Base-by-base conservation (phyloP, 1,140 invertebrate genomes). In the Chironomus tepperi region DNA sequence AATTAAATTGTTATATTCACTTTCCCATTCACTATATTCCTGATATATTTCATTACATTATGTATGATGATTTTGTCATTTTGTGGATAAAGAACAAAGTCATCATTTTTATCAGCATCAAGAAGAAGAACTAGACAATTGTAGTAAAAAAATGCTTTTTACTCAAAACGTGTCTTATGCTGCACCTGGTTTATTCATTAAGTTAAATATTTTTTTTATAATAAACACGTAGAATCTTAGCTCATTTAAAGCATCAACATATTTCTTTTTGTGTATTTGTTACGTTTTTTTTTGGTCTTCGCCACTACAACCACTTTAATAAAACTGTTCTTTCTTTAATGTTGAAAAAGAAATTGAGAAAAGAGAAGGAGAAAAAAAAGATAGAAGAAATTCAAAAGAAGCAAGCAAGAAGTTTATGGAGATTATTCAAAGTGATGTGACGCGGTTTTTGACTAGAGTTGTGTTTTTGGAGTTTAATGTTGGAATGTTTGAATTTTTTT, bases 321-420 rank as follows among this genome's bases (percentile, higher is more conserved):
- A 57, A 57, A 57, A 57, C 47, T n/a, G 47, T 57, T 57, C 47
- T 57, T 57, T 57, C 47, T 57, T 57, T 57, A 57, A 57, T 57
- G 47, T n/a, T 57, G 47, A 12, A n/a, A 57, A 57, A 57, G 47
- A 57, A 57, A 57, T 34, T 57, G 47, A n/a, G 47, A n/a, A n/a
- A 57, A 57, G 12, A 57, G 47, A 57, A 57, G n/a, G 47, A 47
- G 43, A 57, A n/a, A 57, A 57, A 12, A n/a, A 15, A 34, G 12
- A 57, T 15, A 15, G 8, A 47, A 47, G 10, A 57, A 57, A 57
- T 57, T 57, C n/a, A 57, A 12, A 57, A 34, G 47, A 57, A 57
- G 12, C 5, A 34, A 34, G 24, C 24, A 57, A 57, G 47, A 57
- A n/a, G 47, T n/a, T 57, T 57, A 15, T 57, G 47, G 47, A 5